Conservation (phyloP, 2,888 invertebrate species). For the Ophioninae sp. region DNA sequence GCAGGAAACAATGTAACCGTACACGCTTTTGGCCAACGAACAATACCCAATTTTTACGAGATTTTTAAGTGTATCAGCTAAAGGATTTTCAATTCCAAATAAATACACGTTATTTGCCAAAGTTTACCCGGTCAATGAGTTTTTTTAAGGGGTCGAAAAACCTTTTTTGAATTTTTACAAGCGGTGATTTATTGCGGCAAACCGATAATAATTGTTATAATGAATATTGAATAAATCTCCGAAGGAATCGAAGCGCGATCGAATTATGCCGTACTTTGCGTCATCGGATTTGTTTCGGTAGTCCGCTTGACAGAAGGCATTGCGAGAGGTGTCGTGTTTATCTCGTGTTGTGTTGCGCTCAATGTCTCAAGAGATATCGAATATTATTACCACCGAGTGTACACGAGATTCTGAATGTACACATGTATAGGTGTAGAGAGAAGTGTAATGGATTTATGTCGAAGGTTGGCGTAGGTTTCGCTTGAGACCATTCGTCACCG, state of each 20-base stretch:
- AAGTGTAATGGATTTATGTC: slow-evolving; percentile 67
- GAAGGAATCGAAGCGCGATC: slow-evolving; percentile 15
- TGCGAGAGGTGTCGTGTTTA: slow-evolving; percentile 53
- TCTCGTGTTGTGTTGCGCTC: slow-evolving; percentile 49
- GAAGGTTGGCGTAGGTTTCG: slow-evolving; percentile 72
- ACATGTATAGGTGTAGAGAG: slow-evolving; percentile 7
- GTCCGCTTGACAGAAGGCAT: slow-evolving; percentile 22
- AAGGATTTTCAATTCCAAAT: not conserved
- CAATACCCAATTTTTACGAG: not conserved
- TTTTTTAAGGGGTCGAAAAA: not conserved
- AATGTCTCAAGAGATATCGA: slow-evolving; percentile 32
- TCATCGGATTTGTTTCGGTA: slow-evolving; percentile 40
- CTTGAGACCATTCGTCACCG: slow-evolving; percentile 50
- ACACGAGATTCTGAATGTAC: not conserved
- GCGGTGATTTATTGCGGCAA: not conserved
- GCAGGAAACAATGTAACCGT: too few species aligned
- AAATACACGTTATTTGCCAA: not conserved
- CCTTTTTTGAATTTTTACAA: not conserved
- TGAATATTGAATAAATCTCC: not conserved
- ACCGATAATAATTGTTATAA: not conserved
- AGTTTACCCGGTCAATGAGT: not conserved
- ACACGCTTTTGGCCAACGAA: too few species aligned
- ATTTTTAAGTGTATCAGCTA: not conserved
- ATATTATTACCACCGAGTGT: slow-evolving; percentile 17
- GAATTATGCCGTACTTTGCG: slow-evolving; percentile 30